Evolutionary conservation across 2,888 invertebrate genomes (phyloP), one percentile per base, ranked within the genome.

Genomic region (Parnassius orleans): DNA sequence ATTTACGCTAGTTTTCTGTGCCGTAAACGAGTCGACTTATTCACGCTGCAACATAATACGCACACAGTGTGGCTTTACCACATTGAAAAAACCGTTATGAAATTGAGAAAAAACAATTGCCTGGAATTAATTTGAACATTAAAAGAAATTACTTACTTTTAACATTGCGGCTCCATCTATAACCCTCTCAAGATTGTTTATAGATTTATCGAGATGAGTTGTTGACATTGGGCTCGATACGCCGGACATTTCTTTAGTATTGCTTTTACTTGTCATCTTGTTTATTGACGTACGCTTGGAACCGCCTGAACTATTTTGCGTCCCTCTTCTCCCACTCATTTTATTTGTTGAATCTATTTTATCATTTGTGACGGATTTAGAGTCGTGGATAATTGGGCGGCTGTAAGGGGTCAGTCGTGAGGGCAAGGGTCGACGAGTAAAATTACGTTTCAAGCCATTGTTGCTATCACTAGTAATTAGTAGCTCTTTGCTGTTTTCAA

Each of bases 401-500:
- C 71, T 71, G 73, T 90, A 90, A 0, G 87, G 87, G 0, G 78
- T 77, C 1, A 90, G 76, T 2, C 91, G 79, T 9, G 86, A 76
- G 1, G 80, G 77, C 0, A 84, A 80, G 0, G 89, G 89, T 0
- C 86, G 80, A 1, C 88, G 77, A 0, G 89, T 88, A 69, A 78
- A 87, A 70, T 87, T 89, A 58, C 85, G 81, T 66, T 79, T 84
- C 33, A 83, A 73, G 3, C 75, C 80, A 65, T 86, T 86, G 64
- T 69, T 84, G 66, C 83, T 87, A 72, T 94, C 93, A 65, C 93
- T 93, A 12, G 93, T 94, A 77, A 93, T 88, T 65, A 94, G 92
- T 2, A 94, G 84, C 71, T 94, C 94, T 66, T 93, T 93, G 74
- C 93, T 93, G 79, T 92, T 93, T 52, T 93, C 93, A 57, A 82